Evolutionary conservation across 2,113 vertebrate species (phyloP).

Genomic region (Nettapus auritus): DNA sequence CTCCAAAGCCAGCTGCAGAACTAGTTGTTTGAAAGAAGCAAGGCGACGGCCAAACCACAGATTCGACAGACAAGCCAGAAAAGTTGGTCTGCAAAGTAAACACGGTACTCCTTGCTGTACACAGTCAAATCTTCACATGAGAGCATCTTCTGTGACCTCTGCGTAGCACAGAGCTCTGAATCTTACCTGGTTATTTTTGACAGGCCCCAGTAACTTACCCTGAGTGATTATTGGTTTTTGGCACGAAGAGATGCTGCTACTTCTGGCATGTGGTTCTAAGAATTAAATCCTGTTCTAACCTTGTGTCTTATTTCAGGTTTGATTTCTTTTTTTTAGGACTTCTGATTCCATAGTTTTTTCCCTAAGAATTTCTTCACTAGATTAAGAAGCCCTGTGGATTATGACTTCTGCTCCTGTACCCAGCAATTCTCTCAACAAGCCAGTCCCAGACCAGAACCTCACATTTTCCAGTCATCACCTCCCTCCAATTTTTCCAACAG

Average conservation of each 20-base stretch:
- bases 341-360: not conserved
- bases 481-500: not conserved
- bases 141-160: not conserved
- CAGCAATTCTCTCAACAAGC: not conserved
- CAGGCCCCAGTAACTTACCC: not conserved
- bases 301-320: not conserved
- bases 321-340: not conserved
- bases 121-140: not conserved
- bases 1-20: constrained; percentile 19
- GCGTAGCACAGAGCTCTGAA: not conserved
- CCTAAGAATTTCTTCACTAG: not conserved
- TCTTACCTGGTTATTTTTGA: not conserved
- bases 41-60: constrained; percentile 27
- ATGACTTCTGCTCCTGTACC: not conserved
- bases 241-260: not conserved
- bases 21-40: not conserved
- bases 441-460: not conserved
- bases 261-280: not conserved
- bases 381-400: not conserved
- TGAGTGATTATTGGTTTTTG: not conserved
- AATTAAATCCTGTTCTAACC: not conserved
- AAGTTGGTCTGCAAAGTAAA: constrained; percentile 5
- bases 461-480: not conserved
- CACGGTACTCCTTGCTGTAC: not conserved
- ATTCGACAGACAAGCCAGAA: not conserved